Base-by-base conservation (phyloP, 2,888 invertebrate genomes). In the Brachyptera putata region DNA sequence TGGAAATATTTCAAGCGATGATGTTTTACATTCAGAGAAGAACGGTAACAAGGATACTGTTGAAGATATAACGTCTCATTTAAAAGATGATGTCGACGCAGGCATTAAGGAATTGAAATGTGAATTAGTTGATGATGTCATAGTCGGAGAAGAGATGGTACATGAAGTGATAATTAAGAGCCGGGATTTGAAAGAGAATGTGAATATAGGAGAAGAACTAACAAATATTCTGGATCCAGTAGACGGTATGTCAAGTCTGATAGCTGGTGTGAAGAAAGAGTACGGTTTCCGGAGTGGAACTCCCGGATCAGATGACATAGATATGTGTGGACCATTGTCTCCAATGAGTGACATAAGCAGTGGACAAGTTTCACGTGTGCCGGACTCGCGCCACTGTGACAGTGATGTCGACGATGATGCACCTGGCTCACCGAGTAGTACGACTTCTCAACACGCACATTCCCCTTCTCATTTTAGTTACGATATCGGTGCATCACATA, bases 361-460 rank as follows among this genome's bases (percentile, higher is more conserved):
- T 5, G 74, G 75, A 1, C 80, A 82, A 69, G 78, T 76, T 57
- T 83, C 82, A 7, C 75, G 80, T 66, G 79, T 80, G 16, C 76
- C 79, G n/a, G 68, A 66, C 41, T 63, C 66, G 21, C 56, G 64
- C 22, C 60, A 65, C 41, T 80, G 80, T 64, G 61, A 63, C 34
- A 64, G 64, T 57, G 64, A 64, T 21, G 62, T 61, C 18, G 84
- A 84, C 56, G 86, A 87, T 63, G 87, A 87, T 56, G 87, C 87
- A 60, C 82, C 83, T 16, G 83, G 80, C 5, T 86, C 87, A 43
- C 85, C 86, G 16, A 79, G 84, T 57, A 87, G 87, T 69, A 79
- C 83, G 3, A 82, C 84, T 49, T 86, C 87, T 9, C 85, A 85
- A 74, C 75, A 83, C 16, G 82, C 81, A 14, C 82, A 83, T 68